phyloP scores from a whole-genome alignment of 92 coral and sea anemone genomes.

The Porites rus region DNA sequence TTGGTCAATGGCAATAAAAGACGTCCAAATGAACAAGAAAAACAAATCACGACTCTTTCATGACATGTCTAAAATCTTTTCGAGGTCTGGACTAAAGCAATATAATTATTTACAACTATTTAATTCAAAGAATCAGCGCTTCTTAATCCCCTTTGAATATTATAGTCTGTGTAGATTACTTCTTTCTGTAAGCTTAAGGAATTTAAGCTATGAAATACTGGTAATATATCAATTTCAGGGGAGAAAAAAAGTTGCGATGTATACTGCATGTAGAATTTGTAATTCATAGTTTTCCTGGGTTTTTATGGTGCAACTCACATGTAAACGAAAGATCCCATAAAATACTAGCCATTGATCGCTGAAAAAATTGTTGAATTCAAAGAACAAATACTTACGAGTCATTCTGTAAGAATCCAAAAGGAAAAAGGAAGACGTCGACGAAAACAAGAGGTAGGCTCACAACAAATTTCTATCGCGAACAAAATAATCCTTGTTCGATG shows the following conservation, averaged over 20 bases:
- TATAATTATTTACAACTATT: no score
- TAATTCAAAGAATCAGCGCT: no score
- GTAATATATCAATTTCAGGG: not conserved
- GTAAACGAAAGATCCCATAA: not conserved
- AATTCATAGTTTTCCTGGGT: no score
- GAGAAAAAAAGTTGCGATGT: no score
- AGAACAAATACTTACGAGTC: conserved; percentile 45
- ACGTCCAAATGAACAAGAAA: not conserved
- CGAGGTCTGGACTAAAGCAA: no score
- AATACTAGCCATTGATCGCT: not conserved
- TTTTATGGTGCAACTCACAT: not conserved
- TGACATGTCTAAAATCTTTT: no score
- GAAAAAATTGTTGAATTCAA: not conserved
- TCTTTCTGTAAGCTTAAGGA: no score
- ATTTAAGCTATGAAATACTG: not conserved
- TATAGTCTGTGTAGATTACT: no score
- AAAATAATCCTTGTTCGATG: conserved; percentile 16
- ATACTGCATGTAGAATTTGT: no score
- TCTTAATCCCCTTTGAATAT: no score
- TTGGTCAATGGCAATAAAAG: not conserved
- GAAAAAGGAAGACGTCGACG: conserved; percentile 3
- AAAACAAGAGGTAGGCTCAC: not conserved
- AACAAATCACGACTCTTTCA: not conserved
- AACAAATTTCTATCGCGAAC: not conserved
- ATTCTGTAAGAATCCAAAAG: conserved; percentile 16